A percentile compares a stretch with the other conserved stretches of the same genome.
phyloP scores from a whole-genome alignment of 2,113 vertebrate genomes.

The Agapornis roseicollis region DNA sequence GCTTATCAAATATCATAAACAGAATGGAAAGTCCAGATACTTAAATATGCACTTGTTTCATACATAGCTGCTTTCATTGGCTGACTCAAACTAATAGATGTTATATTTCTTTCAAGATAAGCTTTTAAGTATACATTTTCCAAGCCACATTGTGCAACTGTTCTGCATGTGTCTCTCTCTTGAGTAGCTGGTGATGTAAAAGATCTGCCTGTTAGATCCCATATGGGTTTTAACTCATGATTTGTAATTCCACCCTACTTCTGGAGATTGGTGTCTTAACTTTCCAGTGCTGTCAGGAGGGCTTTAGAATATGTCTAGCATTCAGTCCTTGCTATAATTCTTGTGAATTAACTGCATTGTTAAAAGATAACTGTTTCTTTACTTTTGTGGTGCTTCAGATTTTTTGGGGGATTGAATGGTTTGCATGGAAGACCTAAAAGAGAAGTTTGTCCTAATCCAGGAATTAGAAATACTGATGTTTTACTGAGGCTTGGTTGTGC shows the following conservation, averaged over 20 bases:
- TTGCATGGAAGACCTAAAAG: neutral
- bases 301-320: neutral
- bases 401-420: neutral
- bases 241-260: neutral
- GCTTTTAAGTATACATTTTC: neutral
- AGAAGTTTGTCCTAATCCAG: neutral
- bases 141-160: neutral
- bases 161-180: neutral
- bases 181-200: neutral
- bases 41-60: neutral
- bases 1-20: neutral
- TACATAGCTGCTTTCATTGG: neutral
- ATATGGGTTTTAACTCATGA: neutral
- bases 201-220: neutral
- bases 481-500: neutral
- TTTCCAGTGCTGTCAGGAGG: neutral
- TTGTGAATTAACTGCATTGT: slow-evolving; percentile 19
- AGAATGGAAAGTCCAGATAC: neutral
- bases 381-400: neutral
- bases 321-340: neutral
- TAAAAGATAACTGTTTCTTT: slow-evolving; percentile 25
- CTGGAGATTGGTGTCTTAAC: neutral
- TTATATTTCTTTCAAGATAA: neutral
- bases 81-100: neutral
- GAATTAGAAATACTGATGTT: neutral